A percentile compares a stretch with the other conserved stretches of the same genome.
Evolutionary conservation across 2,888 invertebrate genomes (phyloP).

Genomic region (Mayetiola destructor): DNA sequence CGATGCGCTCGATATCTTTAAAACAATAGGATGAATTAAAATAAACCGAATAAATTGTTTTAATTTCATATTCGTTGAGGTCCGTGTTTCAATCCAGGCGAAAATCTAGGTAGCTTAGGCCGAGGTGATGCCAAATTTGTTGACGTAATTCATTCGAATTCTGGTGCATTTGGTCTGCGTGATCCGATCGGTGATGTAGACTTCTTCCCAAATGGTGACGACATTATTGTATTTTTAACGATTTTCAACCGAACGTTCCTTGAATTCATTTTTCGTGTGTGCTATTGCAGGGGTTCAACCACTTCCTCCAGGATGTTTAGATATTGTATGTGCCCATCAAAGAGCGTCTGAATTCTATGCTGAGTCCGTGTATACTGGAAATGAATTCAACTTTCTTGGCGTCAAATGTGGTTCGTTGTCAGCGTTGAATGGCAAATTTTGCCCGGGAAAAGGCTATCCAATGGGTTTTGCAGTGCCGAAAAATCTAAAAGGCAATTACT

Average conservation of each 20-base stretch:
- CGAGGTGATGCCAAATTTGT: constrained; percentile 25
- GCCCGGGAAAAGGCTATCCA: constrained; percentile 26
- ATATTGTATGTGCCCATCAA: constrained; percentile 28
- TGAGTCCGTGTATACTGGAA: constrained; percentile 31
- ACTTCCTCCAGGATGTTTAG: constrained; percentile 27
- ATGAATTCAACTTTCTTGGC: constrained; percentile 31
- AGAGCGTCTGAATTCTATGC: constrained; percentile 29
- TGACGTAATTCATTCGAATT: constrained; percentile 24
- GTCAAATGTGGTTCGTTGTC: constrained; percentile 27
- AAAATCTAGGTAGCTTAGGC: constrained; percentile 22
- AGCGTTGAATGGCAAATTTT: constrained; percentile 27
- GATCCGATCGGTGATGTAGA: constrained; percentile 28
- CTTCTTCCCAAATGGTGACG: constrained; percentile 29
- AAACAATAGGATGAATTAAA: not conserved
- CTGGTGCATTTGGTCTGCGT: constrained; percentile 23
- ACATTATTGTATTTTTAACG: not conserved
- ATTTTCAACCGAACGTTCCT: not conserved
- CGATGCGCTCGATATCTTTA: not conserved
- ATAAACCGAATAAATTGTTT: too few species aligned
- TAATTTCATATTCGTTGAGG: not conserved
- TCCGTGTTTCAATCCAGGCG: constrained; percentile 27
- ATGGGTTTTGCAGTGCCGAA: constrained; percentile 28
- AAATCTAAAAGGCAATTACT: constrained; percentile 29
- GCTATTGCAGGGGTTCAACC: not conserved
- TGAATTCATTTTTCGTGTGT: constrained; percentile 7